Evolutionary conservation across 2,113 vertebrate species (phyloP).

Genomic region (Engystomops pustulosus): DNA sequence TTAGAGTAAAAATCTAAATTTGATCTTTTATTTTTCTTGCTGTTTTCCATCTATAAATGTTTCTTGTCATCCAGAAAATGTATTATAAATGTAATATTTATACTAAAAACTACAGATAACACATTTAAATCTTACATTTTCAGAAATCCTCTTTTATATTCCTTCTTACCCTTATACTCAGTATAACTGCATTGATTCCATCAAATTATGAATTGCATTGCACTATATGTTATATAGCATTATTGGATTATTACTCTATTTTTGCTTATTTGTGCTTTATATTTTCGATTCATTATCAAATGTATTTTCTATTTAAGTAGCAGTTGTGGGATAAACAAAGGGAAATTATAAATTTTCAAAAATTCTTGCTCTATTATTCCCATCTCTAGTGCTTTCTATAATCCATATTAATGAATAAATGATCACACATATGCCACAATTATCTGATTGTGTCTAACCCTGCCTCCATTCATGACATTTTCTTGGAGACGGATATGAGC

Average conservation of each 20-base stretch:
- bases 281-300: not conserved
- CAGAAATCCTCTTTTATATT: no score
- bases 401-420: slow-evolving; percentile 41
- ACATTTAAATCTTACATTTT: no score
- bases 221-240: not conserved
- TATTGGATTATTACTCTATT: no score
- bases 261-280: no score
- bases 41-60: no score
- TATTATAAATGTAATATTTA: no score
- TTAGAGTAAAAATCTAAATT: no score
- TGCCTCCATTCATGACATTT: not conserved
- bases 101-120: no score
- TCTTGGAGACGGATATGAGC: not conserved
- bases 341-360: not conserved
- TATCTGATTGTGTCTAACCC: not conserved
- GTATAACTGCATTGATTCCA: no score
- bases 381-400: slow-evolving; percentile 19
- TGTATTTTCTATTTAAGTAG: not conserved
- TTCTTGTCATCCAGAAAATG: no score
- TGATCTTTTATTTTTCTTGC: no score
- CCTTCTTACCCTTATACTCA: no score
- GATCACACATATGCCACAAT: slow-evolving; percentile 30
- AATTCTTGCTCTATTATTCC: not conserved
- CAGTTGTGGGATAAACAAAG: not conserved
- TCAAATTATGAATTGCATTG: not conserved